Percentiles rank a stretch among this genome's conserved stretches.
Evolutionary conservation across 1,140 invertebrate species (phyloP).

Genomic region (Hypsibius dujardini): DNA sequence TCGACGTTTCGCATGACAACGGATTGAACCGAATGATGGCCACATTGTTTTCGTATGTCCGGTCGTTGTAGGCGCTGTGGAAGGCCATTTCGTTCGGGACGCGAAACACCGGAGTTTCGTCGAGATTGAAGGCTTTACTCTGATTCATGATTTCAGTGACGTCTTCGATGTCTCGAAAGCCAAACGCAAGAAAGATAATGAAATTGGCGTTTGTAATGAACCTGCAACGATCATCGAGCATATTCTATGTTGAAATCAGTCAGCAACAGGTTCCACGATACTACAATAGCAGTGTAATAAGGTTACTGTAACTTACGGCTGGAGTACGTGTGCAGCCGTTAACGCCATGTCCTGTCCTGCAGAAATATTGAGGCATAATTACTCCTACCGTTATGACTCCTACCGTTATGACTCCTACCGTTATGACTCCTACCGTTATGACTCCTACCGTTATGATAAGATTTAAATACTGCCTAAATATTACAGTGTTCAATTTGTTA

Average conservation of each 20-base stretch:
- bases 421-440: no score
- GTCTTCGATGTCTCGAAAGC: not conserved
- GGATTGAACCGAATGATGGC: slow-evolving; percentile 15
- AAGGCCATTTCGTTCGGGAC: slow-evolving; percentile 16
- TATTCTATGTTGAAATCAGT: no score
- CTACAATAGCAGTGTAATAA: not conserved
- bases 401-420: no score
- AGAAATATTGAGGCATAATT: not conserved
- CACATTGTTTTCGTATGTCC: slow-evolving; percentile 16
- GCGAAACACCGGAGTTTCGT: slow-evolving; percentile 9
- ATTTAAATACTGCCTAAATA: not conserved
- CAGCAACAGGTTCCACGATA: no score
- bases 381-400: no score
- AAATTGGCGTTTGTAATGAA: slow-evolving; percentile 13
- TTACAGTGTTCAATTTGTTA: not conserved
- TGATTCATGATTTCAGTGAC: not conserved
- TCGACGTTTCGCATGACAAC: not conserved
- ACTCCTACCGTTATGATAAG: no score
- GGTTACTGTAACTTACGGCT: not conserved
- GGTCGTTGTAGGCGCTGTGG: slow-evolving; percentile 15
- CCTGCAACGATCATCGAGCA: not conserved
- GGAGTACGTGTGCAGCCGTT: slow-evolving; percentile 8
- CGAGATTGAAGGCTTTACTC: not conserved
- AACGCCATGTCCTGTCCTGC: slow-evolving; percentile 1
- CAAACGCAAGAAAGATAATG: slow-evolving; percentile 6